phyloP scores from a whole-genome alignment of 2,797 vertebrate species.

The Taeniopygia guttata region DNA sequence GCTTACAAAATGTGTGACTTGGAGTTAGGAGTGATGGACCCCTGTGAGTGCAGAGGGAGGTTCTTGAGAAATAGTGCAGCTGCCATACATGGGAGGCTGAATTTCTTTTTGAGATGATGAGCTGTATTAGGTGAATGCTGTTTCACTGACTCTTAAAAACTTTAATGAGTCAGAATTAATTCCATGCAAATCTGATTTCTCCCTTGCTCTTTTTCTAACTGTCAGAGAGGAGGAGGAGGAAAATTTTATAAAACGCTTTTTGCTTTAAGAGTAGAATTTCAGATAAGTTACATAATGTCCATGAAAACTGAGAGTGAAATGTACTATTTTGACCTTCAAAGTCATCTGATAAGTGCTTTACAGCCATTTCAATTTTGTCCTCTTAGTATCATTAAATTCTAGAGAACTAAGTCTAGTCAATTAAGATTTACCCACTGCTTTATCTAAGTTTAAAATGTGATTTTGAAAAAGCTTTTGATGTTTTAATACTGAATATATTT shows the following conservation, averaged over 20 bases:
- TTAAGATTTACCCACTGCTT: neutral
- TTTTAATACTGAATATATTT: neutral
- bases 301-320: neutral
- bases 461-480: neutral
- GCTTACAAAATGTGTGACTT: neutral
- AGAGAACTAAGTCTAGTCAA: neutral
- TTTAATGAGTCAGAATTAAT: neutral
- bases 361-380: neutral
- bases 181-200: neutral
- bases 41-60: neutral
- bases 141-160: neutral
- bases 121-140: neutral
- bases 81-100: neutral
- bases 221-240: neutral
- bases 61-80: neutral
- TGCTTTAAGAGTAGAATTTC: conserved; percentile 23
- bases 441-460: neutral
- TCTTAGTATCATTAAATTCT: neutral
- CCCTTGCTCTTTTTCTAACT: neutral
- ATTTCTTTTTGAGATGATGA: neutral
- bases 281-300: neutral
- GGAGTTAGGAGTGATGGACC: neutral
- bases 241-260: neutral
- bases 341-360: neutral
- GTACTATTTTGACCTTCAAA: neutral